Percentiles rank a stretch among this genome's conserved stretches.
Conservation (phyloP, 2,888 invertebrate genomes). For the Strigamia crassipes region DNA sequence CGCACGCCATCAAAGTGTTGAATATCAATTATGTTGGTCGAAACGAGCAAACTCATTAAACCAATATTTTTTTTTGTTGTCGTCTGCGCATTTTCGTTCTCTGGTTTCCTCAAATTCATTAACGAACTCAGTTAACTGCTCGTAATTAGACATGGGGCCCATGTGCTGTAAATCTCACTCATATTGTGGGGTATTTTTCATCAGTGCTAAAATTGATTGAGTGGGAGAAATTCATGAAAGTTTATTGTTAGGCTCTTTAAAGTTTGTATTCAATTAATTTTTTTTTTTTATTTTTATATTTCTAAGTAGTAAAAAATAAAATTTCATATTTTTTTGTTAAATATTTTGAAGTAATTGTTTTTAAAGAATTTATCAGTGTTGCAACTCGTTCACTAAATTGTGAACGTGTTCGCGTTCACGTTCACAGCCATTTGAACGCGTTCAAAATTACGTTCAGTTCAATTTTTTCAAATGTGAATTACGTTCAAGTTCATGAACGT, state of each 20-base stretch:
- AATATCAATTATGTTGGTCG: neutral
- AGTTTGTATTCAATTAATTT: no score
- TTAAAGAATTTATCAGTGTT: no score
- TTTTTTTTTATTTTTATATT: no score
- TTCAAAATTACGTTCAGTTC: no score
- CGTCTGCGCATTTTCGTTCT: neutral
- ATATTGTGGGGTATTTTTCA: neutral
- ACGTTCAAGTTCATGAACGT: no score
- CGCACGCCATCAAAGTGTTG: neutral
- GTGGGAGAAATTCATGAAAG: neutral
- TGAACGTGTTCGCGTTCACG: no score
- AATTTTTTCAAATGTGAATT: no score
- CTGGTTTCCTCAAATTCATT: neutral
- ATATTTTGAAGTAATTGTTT: no score
- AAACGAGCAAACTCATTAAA: slow-evolving; percentile 1
- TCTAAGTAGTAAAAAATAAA: no score
- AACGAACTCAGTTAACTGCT: neutral
- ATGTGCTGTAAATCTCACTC: neutral
- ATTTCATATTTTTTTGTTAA: no score
- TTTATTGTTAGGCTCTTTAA: neutral
- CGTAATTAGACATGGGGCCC: neutral
- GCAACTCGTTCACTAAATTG: no score
- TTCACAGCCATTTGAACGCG: no score
- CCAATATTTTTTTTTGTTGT: neutral
- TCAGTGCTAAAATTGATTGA: neutral